These are phyloP conservation scores for Drosophila mettleri DNA, from an alignment of 2,888 invertebrate genomes.

Conservation along the genomic window DNA sequence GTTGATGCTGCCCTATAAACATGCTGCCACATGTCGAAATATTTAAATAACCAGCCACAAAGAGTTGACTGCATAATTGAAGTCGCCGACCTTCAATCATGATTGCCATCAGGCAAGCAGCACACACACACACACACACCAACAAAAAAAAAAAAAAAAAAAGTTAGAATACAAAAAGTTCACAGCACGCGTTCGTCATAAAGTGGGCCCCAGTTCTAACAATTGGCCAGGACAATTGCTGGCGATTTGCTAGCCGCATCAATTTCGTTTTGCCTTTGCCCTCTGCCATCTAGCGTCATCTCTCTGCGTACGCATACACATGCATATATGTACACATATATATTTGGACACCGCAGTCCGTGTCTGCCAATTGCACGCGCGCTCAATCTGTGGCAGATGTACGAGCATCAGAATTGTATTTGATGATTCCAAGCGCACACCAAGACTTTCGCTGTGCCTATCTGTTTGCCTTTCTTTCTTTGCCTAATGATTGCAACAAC, in stretches of 20 bases:
- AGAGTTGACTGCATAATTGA: slow-evolving; percentile 75
- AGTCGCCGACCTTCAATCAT: slow-evolving; percentile 61
- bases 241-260: slow-evolving; percentile 60
- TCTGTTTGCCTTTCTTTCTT: slow-evolving; percentile 30
- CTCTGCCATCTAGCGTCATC: slow-evolving; percentile 4
- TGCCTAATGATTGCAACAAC: slow-evolving; percentile 75
- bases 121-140: too few relatives aligned
- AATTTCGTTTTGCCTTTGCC: slow-evolving; percentile 40
- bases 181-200: slow-evolving; percentile 51
- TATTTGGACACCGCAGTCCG: slow-evolving; percentile 17
- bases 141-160: slow-evolving; percentile 18
- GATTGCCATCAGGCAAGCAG: slow-evolving; percentile 27
- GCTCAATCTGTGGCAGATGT: slow-evolving; percentile 58
- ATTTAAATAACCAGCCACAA: slow-evolving; percentile 70
- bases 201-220: slow-evolving; percentile 32
- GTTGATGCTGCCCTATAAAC: slow-evolving; percentile 64
- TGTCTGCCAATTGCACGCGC: slow-evolving; percentile 53
- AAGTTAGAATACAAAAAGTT: too few relatives aligned
- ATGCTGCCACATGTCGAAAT: slow-evolving; percentile 56
- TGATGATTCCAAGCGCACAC: slow-evolving; percentile 52
- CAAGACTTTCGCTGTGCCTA: slow-evolving; percentile 34
- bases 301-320: background rate
- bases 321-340: slow-evolving; percentile 21
- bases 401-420: slow-evolving; percentile 40
- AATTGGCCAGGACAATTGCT: slow-evolving; percentile 70